Conservation (phyloP, 2,797 vertebrate genomes). For the Falco berigora region DNA sequence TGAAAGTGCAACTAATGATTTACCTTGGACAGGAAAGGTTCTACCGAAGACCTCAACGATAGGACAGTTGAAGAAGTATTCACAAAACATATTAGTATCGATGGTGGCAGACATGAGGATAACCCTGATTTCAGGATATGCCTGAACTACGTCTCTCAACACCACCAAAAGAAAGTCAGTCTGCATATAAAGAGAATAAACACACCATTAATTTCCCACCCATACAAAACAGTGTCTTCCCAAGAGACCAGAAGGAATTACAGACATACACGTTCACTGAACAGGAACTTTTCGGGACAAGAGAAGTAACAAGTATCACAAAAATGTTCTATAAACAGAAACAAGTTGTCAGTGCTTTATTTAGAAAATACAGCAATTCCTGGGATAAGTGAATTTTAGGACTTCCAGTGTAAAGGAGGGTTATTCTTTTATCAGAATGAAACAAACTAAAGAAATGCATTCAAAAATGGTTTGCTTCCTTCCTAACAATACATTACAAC, state of each 20-base stretch:
- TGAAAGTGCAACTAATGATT: background rate
- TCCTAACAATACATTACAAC: background rate
- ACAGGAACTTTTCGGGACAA: background rate
- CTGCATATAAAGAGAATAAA: slow-evolving; percentile 63
- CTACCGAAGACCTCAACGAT: slow-evolving; percentile 92
- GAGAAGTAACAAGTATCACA: background rate
- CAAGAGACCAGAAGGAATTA: background rate
- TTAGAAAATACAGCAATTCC: background rate
- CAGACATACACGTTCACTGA: background rate
- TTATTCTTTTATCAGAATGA: background rate
- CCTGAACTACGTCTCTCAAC: slow-evolving; percentile 87
- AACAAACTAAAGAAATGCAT: background rate
- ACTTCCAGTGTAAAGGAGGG: background rate
- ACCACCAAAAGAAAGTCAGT: slow-evolving; percentile 97
- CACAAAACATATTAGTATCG: slow-evolving; percentile 94
- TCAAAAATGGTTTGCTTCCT: background rate
- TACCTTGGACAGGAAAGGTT: slow-evolving; percentile 91
- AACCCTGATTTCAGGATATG: slow-evolving; percentile 87
- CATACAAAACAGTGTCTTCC: background rate
- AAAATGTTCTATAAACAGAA: background rate
- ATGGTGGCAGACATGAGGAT: slow-evolving; percentile 98
- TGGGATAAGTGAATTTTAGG: background rate
- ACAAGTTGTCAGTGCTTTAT: background rate
- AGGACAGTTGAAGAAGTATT: slow-evolving; percentile 94
- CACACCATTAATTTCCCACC: background rate